These are phyloP conservation scores for Latrodectus elegans DNA, from an alignment of 2,888 invertebrate species.

Conservation along the genomic window DNA sequence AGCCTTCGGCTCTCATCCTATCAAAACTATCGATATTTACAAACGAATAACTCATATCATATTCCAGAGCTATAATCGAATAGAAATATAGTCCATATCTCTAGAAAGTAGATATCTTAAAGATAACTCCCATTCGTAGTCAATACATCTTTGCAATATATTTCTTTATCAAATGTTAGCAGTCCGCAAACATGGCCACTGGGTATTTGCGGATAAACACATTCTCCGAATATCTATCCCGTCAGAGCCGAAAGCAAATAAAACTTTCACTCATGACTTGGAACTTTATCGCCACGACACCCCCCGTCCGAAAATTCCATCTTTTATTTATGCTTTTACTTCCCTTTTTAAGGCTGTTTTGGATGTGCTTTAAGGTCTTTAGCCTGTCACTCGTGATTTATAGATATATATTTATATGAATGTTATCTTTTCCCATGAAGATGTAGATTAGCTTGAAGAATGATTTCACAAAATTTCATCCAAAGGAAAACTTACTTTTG, in stretches of 20 bases:
- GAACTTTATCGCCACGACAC: constrained; percentile 44
- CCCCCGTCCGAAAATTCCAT: constrained; percentile 10
- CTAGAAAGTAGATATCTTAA: constrained; percentile 4
- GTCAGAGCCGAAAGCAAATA: constrained; percentile 54
- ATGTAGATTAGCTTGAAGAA: not conserved
- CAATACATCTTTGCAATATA: constrained; percentile 44
- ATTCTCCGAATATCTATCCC: constrained; percentile 41
- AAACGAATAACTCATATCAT: no score
- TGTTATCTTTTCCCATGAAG: not conserved
- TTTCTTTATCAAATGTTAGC: constrained; percentile 50
- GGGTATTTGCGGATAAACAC: constrained; percentile 60
- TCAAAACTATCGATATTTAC: no score
- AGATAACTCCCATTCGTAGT: constrained; percentile 26
- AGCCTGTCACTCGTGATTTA: constrained; percentile 43
- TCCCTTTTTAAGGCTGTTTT: not conserved
- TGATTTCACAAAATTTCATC: no score
- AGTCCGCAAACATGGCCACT: constrained; percentile 16
- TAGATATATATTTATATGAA: constrained; percentile 42
- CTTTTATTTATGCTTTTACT: constrained; percentile 54
- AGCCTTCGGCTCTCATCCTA: no score
- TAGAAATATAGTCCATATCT: not conserved
- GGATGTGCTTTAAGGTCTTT: constrained; percentile 41
- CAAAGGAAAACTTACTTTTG: no score
- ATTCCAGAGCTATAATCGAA: no score
- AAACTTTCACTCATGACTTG: constrained; percentile 53